A percentile compares a stretch with the other conserved stretches of the same genome.
These are phyloP conservation scores for Phrynocephalus versicolor DNA, from an alignment of 2,113 vertebrate genomes.

Conservation along the genomic window DNA sequence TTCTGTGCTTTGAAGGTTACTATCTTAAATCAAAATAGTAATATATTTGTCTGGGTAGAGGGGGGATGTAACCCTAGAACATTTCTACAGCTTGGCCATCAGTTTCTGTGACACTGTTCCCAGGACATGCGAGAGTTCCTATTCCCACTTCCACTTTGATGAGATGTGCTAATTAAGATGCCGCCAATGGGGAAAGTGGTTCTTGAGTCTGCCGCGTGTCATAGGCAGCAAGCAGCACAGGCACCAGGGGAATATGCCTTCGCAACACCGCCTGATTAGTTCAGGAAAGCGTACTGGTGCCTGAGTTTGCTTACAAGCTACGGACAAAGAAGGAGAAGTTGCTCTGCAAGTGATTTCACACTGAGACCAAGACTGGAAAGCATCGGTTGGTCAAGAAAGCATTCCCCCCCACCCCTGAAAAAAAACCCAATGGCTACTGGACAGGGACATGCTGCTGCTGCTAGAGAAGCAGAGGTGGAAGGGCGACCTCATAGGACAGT, in stretches of 20 bases:
- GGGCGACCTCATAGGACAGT: constrained; percentile 27
- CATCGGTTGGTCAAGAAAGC: neutral
- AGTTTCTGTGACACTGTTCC: neutral
- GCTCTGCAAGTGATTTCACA: constrained; percentile 1
- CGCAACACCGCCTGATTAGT: constrained; percentile 60
- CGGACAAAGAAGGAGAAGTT: constrained; percentile 42
- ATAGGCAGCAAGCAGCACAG: constrained; percentile 33
- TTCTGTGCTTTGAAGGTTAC: neutral
- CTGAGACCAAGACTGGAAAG: neutral
- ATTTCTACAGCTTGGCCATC: neutral
- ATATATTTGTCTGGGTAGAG: too few species aligned
- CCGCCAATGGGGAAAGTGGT: constrained; percentile 5
- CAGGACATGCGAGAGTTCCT: neutral
- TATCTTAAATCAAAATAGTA: neutral
- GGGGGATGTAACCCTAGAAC: neutral
- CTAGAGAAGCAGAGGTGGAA: constrained; percentile 23
- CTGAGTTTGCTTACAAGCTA: constrained; percentile 36
- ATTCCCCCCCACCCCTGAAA: neutral
- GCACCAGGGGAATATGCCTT: constrained; percentile 57
- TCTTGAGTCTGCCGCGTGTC: constrained; percentile 45
- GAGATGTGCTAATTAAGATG: neutral
- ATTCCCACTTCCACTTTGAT: neutral
- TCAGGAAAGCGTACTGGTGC: constrained; percentile 35
- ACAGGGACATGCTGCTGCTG: constrained; percentile 4
- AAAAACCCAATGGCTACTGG: constrained; percentile 21